Evolutionary conservation across 2,797 vertebrate species (phyloP).

Genomic region (Florisuga fusca): DNA sequence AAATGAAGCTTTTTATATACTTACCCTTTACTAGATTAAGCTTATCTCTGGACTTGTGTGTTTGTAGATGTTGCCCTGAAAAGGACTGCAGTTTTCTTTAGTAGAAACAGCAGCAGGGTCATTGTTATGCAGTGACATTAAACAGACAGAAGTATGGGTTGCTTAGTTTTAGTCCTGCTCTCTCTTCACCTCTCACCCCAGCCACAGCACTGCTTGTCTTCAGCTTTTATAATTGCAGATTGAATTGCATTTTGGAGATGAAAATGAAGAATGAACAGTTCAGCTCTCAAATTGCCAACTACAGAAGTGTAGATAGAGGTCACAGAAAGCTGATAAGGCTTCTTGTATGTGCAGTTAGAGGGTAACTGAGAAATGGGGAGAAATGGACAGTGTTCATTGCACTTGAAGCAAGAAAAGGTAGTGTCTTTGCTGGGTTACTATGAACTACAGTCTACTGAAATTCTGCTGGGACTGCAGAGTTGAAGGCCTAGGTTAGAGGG

Average conservation of each 20-base stretch:
- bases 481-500: background rate
- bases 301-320: background rate
- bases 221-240: background rate
- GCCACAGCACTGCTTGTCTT: background rate
- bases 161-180: background rate
- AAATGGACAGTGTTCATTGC: background rate
- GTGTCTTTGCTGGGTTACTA: background rate
- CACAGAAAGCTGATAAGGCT: background rate
- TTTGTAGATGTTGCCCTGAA: background rate
- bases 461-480: background rate
- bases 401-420: background rate
- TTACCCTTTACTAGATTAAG: background rate
- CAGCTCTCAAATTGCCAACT: background rate
- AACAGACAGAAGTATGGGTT: background rate
- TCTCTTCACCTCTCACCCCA: background rate
- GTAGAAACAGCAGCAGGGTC: background rate
- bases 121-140: background rate
- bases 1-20: fast-evolving
- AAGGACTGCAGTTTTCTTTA: fast-evolving
- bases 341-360: background rate
- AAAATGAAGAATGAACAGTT: background rate
- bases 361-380: background rate
- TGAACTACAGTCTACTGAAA: background rate
- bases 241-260: background rate
- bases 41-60: background rate